These are phyloP conservation scores for Ostrea denselamellosa DNA, from an alignment of 1,140 invertebrate genomes.

Conservation along the genomic window DNA sequence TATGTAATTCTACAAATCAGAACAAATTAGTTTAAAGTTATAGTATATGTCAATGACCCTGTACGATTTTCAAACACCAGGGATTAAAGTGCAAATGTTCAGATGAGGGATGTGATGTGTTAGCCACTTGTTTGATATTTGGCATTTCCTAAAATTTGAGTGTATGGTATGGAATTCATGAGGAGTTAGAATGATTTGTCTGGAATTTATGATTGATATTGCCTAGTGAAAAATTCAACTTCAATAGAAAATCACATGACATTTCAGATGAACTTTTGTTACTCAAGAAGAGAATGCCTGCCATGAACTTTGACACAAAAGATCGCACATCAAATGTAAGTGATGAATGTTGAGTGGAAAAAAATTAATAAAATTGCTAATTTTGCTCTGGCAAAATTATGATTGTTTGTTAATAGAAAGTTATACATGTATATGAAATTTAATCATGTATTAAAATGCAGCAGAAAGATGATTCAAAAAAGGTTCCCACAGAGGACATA, in stretches of 20 bases:
- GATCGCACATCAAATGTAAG: constrained; percentile 61
- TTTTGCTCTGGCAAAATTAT: background rate
- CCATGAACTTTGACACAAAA: constrained; percentile 67
- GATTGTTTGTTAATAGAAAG: background rate
- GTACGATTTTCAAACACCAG: too few relatives aligned
- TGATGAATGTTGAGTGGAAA: background rate
- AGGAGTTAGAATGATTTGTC: too few relatives aligned
- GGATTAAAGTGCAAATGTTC: too few relatives aligned
- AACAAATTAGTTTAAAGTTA: too few relatives aligned
- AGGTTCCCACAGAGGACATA: constrained; percentile 71
- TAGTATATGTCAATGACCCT: too few relatives aligned
- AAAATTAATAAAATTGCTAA: background rate
- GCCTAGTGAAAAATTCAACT: too few relatives aligned
- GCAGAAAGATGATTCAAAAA: constrained; percentile 71
- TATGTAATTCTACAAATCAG: too few relatives aligned
- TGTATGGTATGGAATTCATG: too few relatives aligned
- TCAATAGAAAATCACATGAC: background rate
- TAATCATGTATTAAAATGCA: background rate
- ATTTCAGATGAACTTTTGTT: constrained; percentile 77
- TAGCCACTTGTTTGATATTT: too few relatives aligned
- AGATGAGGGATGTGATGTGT: too few relatives aligned
- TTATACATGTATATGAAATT: background rate
- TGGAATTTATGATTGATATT: too few relatives aligned
- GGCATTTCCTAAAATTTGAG: too few relatives aligned
- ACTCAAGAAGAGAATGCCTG: constrained; percentile 72